Evolutionary conservation across 2,113 vertebrate species (phyloP).

Genomic region (Trinectes maculatus): DNA sequence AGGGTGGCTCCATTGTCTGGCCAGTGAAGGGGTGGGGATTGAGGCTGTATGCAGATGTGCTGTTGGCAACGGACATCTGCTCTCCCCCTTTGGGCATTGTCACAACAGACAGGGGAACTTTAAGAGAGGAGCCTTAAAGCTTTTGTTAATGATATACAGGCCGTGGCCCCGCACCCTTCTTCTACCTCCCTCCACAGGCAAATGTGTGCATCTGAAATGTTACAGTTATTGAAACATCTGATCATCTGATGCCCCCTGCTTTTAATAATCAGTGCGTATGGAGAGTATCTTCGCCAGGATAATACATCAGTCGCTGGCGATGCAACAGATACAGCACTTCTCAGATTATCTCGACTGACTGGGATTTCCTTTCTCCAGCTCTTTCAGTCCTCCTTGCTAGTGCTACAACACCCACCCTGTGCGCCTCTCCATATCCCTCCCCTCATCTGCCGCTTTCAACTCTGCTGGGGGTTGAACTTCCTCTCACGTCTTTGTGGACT

Average conservation of each 20-base stretch:
- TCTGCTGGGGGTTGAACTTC: conserved; percentile 60
- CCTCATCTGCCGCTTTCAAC: conserved; percentile 33
- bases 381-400: conserved; percentile 10
- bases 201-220: conserved; percentile 44
- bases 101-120: conserved; percentile 73
- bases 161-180: conserved; percentile 38
- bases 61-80: conserved; percentile 79
- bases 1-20: conserved; percentile 76
- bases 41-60: conserved; percentile 81
- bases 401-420: conserved; percentile 20
- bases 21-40: conserved; percentile 75
- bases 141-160: conserved; percentile 57
- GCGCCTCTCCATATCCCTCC: conserved; percentile 23
- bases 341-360: not conserved
- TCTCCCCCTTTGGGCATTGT: conserved; percentile 69
- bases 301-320: not conserved
- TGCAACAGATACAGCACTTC: not conserved
- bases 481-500: conserved; percentile 49
- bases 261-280: conserved; percentile 19
- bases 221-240: conserved; percentile 21
- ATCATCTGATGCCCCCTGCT: conserved; percentile 25
- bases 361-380: conserved; percentile 3
- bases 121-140: conserved; percentile 54
- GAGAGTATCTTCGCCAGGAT: not conserved
- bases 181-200: too few species aligned